A percentile compares a stretch with the other conserved stretches of the same genome.
These are phyloP conservation scores for Eulemur coronatus DNA, from an alignment of 2,797 vertebrate species.

Conservation along the genomic window DNA sequence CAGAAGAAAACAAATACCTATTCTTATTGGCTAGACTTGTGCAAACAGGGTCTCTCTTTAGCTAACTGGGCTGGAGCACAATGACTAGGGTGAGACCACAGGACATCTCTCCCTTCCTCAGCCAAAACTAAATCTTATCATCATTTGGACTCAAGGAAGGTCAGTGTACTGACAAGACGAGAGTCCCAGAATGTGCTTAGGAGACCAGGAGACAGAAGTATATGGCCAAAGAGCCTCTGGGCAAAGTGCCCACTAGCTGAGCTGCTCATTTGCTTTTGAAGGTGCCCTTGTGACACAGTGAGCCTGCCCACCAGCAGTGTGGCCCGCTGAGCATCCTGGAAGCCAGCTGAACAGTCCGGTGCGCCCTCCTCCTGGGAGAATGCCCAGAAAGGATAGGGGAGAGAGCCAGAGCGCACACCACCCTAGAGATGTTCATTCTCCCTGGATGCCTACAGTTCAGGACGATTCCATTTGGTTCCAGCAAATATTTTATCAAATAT, in stretches of 20 bases:
- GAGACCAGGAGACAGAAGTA: background rate
- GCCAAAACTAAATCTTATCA: background rate
- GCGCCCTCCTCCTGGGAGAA: background rate
- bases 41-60: background rate
- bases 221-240: background rate
- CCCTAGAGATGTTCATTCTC: background rate
- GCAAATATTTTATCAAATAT: background rate
- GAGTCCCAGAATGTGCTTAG: background rate
- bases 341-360: background rate
- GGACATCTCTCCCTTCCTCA: background rate
- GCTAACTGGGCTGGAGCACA: background rate
- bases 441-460: background rate
- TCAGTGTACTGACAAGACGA: background rate
- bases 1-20: background rate
- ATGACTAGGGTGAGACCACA: background rate
- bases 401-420: background rate
- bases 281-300: background rate
- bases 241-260: background rate
- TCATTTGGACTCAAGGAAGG: background rate
- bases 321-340: background rate
- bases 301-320: background rate
- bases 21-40: background rate
- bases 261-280: background rate
- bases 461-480: background rate
- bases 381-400: background rate